Evolutionary conservation across 30 jellyfish, hydroid and myxozoan genomes (phyloP).

Genomic region (Hydra vulgaris): DNA sequence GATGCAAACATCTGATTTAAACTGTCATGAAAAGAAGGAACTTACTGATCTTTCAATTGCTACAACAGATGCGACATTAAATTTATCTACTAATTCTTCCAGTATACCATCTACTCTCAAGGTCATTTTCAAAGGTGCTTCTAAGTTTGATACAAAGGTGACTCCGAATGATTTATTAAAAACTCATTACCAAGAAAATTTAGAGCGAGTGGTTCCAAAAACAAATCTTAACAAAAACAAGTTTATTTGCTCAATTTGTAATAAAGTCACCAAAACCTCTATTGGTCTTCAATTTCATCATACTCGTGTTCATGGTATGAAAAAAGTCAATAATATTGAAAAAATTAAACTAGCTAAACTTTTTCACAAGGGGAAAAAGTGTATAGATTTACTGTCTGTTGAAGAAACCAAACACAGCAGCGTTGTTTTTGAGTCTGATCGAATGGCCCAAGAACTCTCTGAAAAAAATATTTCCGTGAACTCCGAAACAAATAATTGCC

Average conservation of each 20-base stretch:
- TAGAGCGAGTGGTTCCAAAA: conserved; percentile 34
- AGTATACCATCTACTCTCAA: conserved; percentile 5
- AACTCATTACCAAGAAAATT: conserved; percentile 43
- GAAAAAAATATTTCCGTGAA: neutral
- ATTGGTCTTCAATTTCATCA: conserved; percentile 60
- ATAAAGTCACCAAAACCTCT: conserved; percentile 16
- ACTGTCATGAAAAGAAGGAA: conserved; percentile 61
- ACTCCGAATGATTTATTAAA: too few species aligned
- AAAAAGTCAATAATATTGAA: conserved; percentile 35
- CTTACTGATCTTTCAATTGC: conserved; percentile 26
- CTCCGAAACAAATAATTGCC: neutral
- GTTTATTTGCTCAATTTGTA: conserved; percentile 11
- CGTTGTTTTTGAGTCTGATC: neutral
- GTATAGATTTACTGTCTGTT: neutral
- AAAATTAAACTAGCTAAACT: too few species aligned
- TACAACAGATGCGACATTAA: neutral
- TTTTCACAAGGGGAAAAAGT: conserved; percentile 15
- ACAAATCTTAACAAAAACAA: neutral
- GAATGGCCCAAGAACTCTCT: neutral
- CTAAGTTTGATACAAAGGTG: too few species aligned
- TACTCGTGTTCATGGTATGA: conserved; percentile 48
- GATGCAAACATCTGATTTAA: conserved; percentile 54
- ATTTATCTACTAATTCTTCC: neutral
- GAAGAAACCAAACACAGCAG: neutral
- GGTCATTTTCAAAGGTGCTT: conserved; percentile 36